phyloP scores from a whole-genome alignment of 2,888 invertebrate genomes.

The Sinelater perroti region DNA sequence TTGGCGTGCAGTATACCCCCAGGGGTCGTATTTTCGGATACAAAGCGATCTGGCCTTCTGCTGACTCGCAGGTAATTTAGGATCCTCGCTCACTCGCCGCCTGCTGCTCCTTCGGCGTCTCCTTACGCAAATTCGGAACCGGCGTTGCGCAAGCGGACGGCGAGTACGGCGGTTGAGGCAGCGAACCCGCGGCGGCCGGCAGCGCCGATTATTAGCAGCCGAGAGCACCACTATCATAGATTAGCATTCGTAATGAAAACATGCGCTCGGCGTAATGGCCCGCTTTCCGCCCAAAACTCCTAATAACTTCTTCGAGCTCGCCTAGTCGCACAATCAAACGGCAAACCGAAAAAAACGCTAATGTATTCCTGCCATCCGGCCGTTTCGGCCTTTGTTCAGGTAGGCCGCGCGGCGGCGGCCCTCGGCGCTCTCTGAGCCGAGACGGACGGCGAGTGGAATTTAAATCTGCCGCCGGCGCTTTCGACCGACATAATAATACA shows the following conservation, averaged over 20 bases:
- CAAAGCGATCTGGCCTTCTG: too few relatives aligned
- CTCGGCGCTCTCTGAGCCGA: slow-evolving; percentile 45
- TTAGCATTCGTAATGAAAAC: not conserved
- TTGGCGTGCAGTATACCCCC: too few relatives aligned
- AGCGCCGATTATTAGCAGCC: too few relatives aligned
- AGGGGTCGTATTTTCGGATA: too few relatives aligned
- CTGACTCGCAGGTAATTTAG: too few relatives aligned
- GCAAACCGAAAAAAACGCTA: slow-evolving; percentile 15
- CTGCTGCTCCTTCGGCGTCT: too few relatives aligned
- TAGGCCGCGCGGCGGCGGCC: slow-evolving; percentile 37
- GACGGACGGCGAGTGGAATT: slow-evolving; percentile 53
- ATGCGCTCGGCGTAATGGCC: not conserved
- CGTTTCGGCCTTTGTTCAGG: slow-evolving; percentile 32
- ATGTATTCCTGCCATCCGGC: slow-evolving; percentile 19
- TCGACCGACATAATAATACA: slow-evolving; percentile 55
- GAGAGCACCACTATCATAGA: not conserved
- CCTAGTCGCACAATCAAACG: slow-evolving; percentile 7
- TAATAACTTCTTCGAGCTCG: not conserved
- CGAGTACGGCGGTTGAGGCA: too few relatives aligned
- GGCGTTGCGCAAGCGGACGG: too few relatives aligned
- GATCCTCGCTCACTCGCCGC: too few relatives aligned
- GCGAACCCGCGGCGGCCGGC: too few relatives aligned
- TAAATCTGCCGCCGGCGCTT: slow-evolving; percentile 50
- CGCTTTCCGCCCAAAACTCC: not conserved
- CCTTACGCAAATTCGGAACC: too few relatives aligned